A percentile compares a stretch with the other conserved stretches of the same genome.
Conservation (phyloP, 53 echinoderm and acorn worm genomes). For the Glandiceps talaboti region DNA sequence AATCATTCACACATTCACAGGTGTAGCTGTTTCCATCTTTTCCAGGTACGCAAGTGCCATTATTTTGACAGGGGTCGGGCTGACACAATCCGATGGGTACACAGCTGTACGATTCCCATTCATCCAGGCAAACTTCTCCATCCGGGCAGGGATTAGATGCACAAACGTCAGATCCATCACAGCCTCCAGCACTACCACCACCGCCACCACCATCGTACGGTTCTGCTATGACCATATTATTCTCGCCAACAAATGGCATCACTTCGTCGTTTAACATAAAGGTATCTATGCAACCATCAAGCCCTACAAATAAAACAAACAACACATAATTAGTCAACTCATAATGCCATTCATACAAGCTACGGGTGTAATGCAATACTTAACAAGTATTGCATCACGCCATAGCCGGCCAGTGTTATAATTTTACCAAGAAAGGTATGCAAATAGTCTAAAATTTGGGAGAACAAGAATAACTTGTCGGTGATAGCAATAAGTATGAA, state of each 20-base stretch:
- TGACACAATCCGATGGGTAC: neutral
- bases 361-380: no score
- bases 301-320: slow-evolving; percentile 68
- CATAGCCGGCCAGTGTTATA: no score
- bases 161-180: slow-evolving; percentile 34
- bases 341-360: no score
- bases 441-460: no score
- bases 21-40: slow-evolving; percentile 22
- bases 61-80: neutral
- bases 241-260: slow-evolving; percentile 73
- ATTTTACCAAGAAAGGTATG: no score
- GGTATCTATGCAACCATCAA: slow-evolving; percentile 62
- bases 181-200: slow-evolving; percentile 15
- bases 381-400: neutral
- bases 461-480: no score
- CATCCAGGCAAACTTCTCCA: slow-evolving; percentile 24
- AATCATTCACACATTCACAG: slow-evolving; percentile 13
- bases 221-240: slow-evolving; percentile 58
- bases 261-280: slow-evolving; percentile 59
- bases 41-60: neutral
- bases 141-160: slow-evolving; percentile 37
- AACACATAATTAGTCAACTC: no score
- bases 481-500: no score
- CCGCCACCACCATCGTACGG: slow-evolving; percentile 45
- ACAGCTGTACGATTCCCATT: neutral